These are phyloP conservation scores for Periphyllus acericola DNA, from an alignment of 2,888 invertebrate species.

Conservation along the genomic window DNA sequence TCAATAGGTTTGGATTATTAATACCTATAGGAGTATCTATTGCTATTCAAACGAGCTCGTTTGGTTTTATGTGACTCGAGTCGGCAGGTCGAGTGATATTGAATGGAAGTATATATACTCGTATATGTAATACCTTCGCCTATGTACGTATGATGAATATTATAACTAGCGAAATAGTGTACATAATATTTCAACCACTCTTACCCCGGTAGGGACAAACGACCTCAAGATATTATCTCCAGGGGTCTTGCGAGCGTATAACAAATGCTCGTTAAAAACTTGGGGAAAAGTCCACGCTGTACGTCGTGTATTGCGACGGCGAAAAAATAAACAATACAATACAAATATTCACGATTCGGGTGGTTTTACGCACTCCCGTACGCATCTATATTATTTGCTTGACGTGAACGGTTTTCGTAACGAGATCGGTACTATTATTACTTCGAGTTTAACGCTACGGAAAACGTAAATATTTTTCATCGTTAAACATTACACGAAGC, in stretches of 20 bases:
- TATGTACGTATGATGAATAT: not conserved
- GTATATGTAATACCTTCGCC: too few relatives aligned
- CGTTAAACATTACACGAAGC: not conserved
- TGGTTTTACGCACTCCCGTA: constrained; percentile 10
- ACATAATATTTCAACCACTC: constrained; percentile 7
- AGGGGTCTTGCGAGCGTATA: not conserved
- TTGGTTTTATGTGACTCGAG: not conserved
- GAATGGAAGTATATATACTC: not conserved
- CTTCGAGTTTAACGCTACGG: not conserved
- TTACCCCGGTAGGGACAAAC: constrained; percentile 5
- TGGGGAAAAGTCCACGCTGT: constrained; percentile 4
- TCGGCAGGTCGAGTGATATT: not conserved
- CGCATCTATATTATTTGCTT: not conserved
- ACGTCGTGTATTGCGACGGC: not conserved
- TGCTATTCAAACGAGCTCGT: not conserved
- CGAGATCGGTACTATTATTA: constrained; percentile 25
- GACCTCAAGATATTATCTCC: constrained; percentile 34
- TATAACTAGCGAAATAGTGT: constrained; percentile 3
- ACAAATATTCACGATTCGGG: constrained; percentile 23
- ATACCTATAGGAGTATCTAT: too few relatives aligned
- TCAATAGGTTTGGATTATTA: too few relatives aligned
- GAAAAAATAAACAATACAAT: constrained; percentile 29
- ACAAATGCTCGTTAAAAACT: constrained; percentile 37
- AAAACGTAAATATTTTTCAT: not conserved
- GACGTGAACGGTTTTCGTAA: constrained; percentile 32